Percentiles rank a stretch among this genome's conserved stretches.
phyloP scores from a whole-genome alignment of 2,888 invertebrate species.

The Hanleya hanleyi region DNA sequence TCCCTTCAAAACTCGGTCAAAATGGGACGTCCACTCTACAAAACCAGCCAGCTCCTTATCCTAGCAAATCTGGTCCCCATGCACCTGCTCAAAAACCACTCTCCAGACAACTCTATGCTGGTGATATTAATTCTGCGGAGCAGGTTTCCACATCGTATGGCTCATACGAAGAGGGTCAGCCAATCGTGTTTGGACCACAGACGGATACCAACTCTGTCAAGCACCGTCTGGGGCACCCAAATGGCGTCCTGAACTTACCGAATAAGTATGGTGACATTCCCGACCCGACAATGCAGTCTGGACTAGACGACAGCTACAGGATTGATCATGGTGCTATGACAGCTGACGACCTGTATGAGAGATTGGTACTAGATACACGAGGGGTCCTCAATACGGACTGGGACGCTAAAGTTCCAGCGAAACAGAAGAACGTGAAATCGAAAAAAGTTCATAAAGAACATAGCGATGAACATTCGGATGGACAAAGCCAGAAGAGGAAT shows the following conservation, averaged over 20 bases:
- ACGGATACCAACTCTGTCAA: not conserved
- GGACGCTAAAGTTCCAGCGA: not conserved
- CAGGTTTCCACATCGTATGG: conserved; percentile 3
- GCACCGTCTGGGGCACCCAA: not conserved
- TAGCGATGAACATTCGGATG: not conserved
- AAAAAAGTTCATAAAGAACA: not conserved
- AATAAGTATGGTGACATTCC: not conserved
- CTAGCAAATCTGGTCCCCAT: not conserved
- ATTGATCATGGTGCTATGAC: conserved; percentile 33
- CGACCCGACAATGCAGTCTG: conserved; percentile 46
- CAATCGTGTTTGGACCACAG: not conserved
- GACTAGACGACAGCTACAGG: conserved; percentile 34
- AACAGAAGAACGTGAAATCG: not conserved
- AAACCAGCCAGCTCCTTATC: not conserved
- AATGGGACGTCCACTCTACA: not conserved
- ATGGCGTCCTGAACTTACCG: not conserved
- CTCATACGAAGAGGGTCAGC: not conserved
- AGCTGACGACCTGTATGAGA: conserved; percentile 56
- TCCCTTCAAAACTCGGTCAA: not conserved
- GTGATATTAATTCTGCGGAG: not conserved
- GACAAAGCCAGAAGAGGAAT: not conserved
- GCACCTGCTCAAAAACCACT: not conserved
- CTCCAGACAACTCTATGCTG: not conserved
- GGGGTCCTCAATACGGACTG: conserved; percentile 37
- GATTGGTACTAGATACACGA: conserved; percentile 51